phyloP scores from a whole-genome alignment of 2,888 invertebrate genomes.

The Capitulum mitella region DNA sequence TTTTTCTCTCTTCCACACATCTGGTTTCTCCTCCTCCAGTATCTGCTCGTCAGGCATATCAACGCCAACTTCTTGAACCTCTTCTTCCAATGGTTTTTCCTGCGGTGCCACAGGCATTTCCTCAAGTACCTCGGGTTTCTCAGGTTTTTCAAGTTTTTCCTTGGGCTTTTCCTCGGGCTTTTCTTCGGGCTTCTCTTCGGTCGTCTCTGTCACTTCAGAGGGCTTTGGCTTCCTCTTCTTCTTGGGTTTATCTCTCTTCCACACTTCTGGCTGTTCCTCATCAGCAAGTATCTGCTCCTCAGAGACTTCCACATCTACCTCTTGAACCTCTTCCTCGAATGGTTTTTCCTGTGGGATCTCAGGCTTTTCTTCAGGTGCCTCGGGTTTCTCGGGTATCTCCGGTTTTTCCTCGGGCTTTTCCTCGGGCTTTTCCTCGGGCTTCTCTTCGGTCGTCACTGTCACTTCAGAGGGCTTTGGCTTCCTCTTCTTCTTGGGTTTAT shows the following conservation, averaged over 20 bases:
- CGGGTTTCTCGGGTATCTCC: background rate
- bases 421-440: background rate
- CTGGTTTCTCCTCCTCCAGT: background rate
- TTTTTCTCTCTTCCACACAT: background rate
- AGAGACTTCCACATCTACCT: background rate
- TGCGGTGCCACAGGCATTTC: background rate
- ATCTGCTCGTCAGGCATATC: background rate
- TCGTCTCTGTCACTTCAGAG: too few species aligned
- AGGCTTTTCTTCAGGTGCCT: background rate
- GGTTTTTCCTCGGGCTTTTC: too few species aligned
- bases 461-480: background rate
- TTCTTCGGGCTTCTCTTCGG: too few species aligned
- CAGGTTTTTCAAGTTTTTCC: too few species aligned
- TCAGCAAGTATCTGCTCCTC: background rate
- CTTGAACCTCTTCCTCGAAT: background rate
- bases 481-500: background rate
- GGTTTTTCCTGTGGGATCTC: background rate
- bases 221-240: background rate
- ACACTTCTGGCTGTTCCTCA: background rate
- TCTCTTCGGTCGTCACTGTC: conserved; percentile 29
- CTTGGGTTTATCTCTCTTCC: background rate
- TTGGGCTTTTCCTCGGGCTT: too few species aligned
- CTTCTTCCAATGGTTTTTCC: background rate
- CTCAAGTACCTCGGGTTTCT: background rate
- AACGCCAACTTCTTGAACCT: background rate